Evolutionary conservation across 2,888 invertebrate species (phyloP), one percentile per base, ranked within the genome.

Genomic region (Norana najaformis): DNA sequence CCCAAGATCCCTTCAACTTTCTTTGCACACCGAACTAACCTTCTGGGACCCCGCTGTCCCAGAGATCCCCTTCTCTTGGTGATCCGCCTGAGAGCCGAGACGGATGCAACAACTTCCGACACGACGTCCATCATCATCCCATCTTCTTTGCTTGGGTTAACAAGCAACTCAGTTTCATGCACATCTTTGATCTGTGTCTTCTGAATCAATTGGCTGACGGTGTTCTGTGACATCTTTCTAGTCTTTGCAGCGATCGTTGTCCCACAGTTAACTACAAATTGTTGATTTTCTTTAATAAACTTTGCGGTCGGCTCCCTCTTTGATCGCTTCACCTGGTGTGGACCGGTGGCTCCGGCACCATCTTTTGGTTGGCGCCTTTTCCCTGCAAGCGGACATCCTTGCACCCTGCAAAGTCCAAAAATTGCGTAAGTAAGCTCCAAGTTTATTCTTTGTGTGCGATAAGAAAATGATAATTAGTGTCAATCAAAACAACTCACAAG

Each of bases 361-460:
- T 92, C 91, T 53, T 93, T 92, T 36, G 91, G 91, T 90, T 93
- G 93, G 88, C 93, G 92, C 91, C 93, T 94, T 91, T 93, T 93
- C 39, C 92, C 93, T 47, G 93, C 93, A 90, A 93, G 90, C 47
- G 94, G 94, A 38, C 89, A 90, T 16, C 83, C 89, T 36, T 88
- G 88, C 14, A 89, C 90, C 37, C 90, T 90, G 69, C 69, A 69
- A 69, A 69, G n/a, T 69, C 69, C 69, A 69, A 8, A 69, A n/a
- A 69, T n/a, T n/a, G 3, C 30, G 69, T 69, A 69, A 69, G 69
- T n/a, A 69, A 4, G 11, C 47, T 2, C 1, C 8, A n/a, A 69
- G 69, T 69, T 69, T 69, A n/a, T 11, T 69, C n/a, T n/a, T n/a
- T 47, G 47, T 23, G 47, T 0, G 23, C 23, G 3, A 23, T 11